These are phyloP conservation scores for Athripsodes cinereus DNA, from an alignment of 2,888 invertebrate genomes.

Conservation along the genomic window DNA sequence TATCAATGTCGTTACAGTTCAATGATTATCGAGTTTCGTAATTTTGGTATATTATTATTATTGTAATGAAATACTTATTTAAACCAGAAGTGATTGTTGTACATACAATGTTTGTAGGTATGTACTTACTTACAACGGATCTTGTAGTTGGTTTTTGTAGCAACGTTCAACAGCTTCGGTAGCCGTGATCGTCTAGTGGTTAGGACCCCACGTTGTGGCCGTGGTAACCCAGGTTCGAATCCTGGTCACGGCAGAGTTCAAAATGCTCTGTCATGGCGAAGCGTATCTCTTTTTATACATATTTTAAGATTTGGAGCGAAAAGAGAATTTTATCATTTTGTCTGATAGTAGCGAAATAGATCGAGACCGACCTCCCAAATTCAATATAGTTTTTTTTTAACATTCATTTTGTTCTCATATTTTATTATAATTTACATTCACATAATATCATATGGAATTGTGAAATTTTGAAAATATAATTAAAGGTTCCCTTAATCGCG, in stretches of 20 bases:
- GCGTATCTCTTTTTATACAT: neutral
- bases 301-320: too few relatives aligned
- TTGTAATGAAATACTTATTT: neutral
- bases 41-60: neutral
- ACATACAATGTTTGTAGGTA: too few relatives aligned
- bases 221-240: slow-evolving; percentile 56
- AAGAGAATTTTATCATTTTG: too few relatives aligned
- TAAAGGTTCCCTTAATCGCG: too few relatives aligned
- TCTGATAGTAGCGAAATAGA: too few relatives aligned
- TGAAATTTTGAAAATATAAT: too few relatives aligned
- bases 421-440: too few relatives aligned
- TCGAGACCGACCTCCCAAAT: too few relatives aligned
- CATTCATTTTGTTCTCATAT: too few relatives aligned
- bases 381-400: too few relatives aligned
- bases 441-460: too few relatives aligned
- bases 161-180: slow-evolving; percentile 10
- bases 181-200: slow-evolving; percentile 54
- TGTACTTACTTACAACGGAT: neutral
- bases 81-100: too few relatives aligned
- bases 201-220: slow-evolving; percentile 55
- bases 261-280: slow-evolving; percentile 7
- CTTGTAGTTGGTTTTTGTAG: neutral
- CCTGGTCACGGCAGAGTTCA: slow-evolving; percentile 48
- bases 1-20: neutral
- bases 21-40: neutral